Conservation (phyloP, 2,113 vertebrate species). For the Mastomys natalensis region DNA sequence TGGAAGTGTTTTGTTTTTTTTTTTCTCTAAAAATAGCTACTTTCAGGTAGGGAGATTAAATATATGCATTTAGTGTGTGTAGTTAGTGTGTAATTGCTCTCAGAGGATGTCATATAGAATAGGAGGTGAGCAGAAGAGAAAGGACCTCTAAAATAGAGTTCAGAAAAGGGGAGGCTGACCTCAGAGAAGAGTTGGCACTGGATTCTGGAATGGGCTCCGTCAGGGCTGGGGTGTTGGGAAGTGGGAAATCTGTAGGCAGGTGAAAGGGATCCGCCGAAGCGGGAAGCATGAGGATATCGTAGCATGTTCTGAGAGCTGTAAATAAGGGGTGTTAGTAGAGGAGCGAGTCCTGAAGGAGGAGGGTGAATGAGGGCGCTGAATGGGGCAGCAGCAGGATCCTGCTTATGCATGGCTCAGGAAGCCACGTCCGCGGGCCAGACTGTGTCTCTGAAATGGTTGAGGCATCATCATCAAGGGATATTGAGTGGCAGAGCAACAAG, state of each 20-base stretch:
- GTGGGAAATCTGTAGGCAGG: neutral
- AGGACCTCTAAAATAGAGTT: neutral
- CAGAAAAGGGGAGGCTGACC: neutral
- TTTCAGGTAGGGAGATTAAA: neutral
- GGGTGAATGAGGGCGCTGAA: neutral
- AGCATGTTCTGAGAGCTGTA: constrained; percentile 16
- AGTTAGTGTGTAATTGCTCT: neutral
- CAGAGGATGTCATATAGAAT: neutral
- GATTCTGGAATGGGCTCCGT: neutral
- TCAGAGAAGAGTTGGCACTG: neutral
- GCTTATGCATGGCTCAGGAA: neutral
- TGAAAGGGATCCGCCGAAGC: neutral
- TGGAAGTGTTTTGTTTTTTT: neutral
- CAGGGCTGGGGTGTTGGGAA: neutral
- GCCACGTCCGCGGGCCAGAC: neutral
- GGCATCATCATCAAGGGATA: neutral
- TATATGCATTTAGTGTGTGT: neutral
- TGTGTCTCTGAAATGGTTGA: neutral
- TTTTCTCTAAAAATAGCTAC: neutral
- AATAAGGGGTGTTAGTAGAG: neutral
- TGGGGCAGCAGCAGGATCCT: neutral
- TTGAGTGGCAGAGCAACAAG: neutral
- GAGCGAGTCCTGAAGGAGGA: neutral
- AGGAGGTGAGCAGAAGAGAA: neutral
- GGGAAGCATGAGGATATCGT: neutral